Percentiles rank a stretch among this genome's conserved stretches.
These are phyloP conservation scores for Cheiracanthium punctorium DNA, from an alignment of 2,888 invertebrate genomes.

Conservation along the genomic window DNA sequence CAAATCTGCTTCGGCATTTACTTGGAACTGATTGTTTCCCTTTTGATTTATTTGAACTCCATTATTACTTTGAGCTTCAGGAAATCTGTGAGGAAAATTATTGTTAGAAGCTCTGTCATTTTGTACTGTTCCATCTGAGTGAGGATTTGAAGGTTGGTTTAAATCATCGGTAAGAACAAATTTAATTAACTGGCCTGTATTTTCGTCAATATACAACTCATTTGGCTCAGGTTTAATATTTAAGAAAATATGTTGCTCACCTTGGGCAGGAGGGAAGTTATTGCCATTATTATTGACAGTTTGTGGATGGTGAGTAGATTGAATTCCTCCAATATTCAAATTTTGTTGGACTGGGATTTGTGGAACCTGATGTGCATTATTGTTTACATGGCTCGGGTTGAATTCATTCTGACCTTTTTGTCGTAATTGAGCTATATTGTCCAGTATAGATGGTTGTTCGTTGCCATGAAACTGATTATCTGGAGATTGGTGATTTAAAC, in stretches of 20 bases:
- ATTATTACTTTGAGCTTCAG: neutral
- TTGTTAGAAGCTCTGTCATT: neutral
- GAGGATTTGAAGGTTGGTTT: neutral
- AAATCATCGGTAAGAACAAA: neutral
- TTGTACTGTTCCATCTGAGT: neutral
- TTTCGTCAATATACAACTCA: slow-evolving; percentile 34
- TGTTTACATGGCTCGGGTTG: neutral
- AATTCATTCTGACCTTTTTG: neutral
- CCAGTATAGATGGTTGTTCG: neutral
- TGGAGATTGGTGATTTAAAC: neutral
- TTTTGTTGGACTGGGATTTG: neutral
- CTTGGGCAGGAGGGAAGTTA: neutral
- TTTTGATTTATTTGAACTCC: neutral
- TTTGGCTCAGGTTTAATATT: slow-evolving; percentile 25
- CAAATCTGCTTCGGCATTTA: neutral
- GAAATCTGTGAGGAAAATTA: neutral
- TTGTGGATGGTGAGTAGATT: neutral
- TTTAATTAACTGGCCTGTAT: slow-evolving; percentile 40
- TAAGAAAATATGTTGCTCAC: neutral
- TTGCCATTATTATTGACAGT: neutral
- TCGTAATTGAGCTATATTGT: neutral
- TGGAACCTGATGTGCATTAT: neutral
- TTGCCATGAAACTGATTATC: neutral
- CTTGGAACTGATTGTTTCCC: neutral
- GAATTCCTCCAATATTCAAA: neutral